Base-by-base conservation (phyloP, 1,140 invertebrate genomes). In the Whitmania pigra region DNA sequence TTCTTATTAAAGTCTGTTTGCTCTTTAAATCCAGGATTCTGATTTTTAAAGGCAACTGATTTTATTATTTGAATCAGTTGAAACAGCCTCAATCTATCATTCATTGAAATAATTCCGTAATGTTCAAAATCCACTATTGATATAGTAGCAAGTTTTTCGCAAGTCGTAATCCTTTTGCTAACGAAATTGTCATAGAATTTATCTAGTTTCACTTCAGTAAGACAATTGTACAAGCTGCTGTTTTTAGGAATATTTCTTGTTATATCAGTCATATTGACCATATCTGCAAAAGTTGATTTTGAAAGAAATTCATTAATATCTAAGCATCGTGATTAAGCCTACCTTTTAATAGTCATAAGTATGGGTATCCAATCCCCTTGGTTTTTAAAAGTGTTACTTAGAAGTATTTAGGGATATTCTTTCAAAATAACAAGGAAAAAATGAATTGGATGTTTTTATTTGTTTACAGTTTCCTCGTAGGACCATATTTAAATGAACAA, bases 31-130 rank as follows among this genome's bases (percentile, higher is more conserved):
- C 54, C 63, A 67, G n/a, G 67, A 55, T 66, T 68, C 25, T 25
- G 43, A 54, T 57, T 69, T 31, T 74, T 69, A 57, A 57, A 69
- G 71, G 79, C 75, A 6, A 81, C 78, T 43, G 78, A 78, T 76
- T 78, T 80, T 18, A 82, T 77, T 40, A 80, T 80, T 73, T 77
- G 77, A 18, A 82, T 79, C 6, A 82, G 75, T 67, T 79, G 77
- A 53, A 76, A 75, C 31, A 82, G 75, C 22, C 79, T 72, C 54
- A 78, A 73, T 70, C 76, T 75, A 63, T 81, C 80, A 25, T 80
- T 79, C 25, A 73, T 71, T 17, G 76, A 76, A 22, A 75, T 77
- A 9, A 81, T 76, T 22, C 80, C 80, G 71, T 78, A 77, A 22
- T 73, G 74, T 36, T 72, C 71, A 74, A 77, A 80, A 57, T 82